Evolutionary conservation across 35 echinoderm and acorn worm species (phyloP), one percentile per base, ranked within the genome.

Genomic region (Holothuria glaberrima): DNA sequence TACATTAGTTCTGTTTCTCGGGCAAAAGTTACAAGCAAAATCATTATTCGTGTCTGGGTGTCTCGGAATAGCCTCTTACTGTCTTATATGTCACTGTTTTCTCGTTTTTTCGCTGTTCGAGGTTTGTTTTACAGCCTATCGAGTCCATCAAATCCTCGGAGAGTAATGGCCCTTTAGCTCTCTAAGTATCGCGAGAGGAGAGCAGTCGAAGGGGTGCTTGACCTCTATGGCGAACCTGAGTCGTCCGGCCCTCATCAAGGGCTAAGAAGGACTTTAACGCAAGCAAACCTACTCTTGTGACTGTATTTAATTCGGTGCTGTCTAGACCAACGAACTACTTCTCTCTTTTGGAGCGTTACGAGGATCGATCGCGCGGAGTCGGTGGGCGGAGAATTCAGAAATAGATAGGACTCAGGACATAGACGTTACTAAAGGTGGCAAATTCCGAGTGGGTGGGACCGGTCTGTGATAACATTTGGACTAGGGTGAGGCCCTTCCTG

Each of bases 111-210:
- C 44, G 22, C 18, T 78, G 20, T 78, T 24, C 27, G n/a, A 22
- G 74, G 74, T 78, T 78, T 78, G 27, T 48, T 78, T 78, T 78
- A 78, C 74, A 78, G 41, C 74, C 74, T 78, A 78, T 78, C 50
- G 74, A 78, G 74, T 78, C 74, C 74, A 78, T 41, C 36, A 19
- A 48, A 19, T 45, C 44, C 74, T 48, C 17, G 12, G 74, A 48
- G 44, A 48, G 44, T 38, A 78, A 78, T 78, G 50, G 74, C 22
- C 74, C 74, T 78, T 78, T 78, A 78, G 50, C 74, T 78, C 74
- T 45, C 7, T 78, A 48, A 48, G 44, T 78, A 78, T 78, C 36
- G 41, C 44, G 44, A 78, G 50, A 48, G 38, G 30, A 26, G 25
- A 48, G 38, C 50, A 48, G 50, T 54, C 50, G 74, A 50, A 25